phyloP scores from a whole-genome alignment of 1,140 invertebrate species.

The Gryllus bimaculatus region DNA sequence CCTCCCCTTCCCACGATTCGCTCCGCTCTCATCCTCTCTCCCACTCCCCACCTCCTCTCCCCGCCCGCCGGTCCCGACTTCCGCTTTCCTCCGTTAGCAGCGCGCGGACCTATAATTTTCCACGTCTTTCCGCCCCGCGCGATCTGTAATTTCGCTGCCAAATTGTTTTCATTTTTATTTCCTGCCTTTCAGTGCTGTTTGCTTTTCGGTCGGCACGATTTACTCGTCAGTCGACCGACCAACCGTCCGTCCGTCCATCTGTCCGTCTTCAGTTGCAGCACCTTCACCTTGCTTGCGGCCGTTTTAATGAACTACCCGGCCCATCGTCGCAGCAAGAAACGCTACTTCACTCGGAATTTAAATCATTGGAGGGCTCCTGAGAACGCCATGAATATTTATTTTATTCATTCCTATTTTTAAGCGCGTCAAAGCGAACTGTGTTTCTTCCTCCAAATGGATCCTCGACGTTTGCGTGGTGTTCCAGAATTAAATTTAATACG shows the following conservation, averaged over 20 bases:
- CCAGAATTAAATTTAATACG: neutral
- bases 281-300: neutral
- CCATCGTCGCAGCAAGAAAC: neutral
- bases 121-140: neutral
- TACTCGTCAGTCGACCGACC: neutral
- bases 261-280: neutral
- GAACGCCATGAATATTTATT: neutral
- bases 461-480: neutral
- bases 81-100: too few relatives aligned
- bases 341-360: neutral
- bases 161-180: slow-evolving; percentile 6
- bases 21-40: neutral
- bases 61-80: too few relatives aligned
- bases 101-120: neutral
- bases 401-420: neutral
- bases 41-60: neutral
- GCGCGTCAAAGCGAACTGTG: neutral
- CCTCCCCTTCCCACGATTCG: neutral
- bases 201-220: neutral
- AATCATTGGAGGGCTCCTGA: neutral
- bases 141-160: neutral
- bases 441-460: neutral
- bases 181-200: neutral
- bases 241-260: neutral
- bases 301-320: neutral